These are phyloP conservation scores for Muscicapa comitata DNA, from an alignment of 2,797 vertebrate genomes.

Conservation along the genomic window DNA sequence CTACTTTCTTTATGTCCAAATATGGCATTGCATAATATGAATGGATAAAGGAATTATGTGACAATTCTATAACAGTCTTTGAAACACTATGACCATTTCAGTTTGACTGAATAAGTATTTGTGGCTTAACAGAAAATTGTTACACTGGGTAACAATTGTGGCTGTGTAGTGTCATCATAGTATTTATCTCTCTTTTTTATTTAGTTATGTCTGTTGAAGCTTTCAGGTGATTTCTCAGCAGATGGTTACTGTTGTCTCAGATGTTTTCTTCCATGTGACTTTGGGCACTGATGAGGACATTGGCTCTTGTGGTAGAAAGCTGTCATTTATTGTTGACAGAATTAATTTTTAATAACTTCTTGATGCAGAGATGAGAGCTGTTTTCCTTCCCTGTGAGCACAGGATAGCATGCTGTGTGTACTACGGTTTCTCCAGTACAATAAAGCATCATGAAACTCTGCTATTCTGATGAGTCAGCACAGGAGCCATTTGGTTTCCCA, in stretches of 20 bases:
- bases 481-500: neutral
- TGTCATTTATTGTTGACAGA: neutral
- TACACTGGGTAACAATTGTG: neutral
- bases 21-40: neutral
- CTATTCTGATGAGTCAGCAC: neutral
- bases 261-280: neutral
- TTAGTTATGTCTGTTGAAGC: neutral
- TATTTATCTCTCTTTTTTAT: neutral
- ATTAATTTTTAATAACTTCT: neutral
- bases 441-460: neutral
- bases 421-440: fast-evolving
- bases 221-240: neutral
- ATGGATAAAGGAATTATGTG: neutral
- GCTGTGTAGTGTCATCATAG: neutral
- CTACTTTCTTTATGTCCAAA: neutral
- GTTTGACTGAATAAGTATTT: neutral
- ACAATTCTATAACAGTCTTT: neutral
- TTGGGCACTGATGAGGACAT: neutral
- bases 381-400: neutral
- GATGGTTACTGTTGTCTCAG: neutral
- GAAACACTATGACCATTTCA: neutral
- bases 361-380: neutral
- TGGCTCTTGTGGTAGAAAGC: neutral
- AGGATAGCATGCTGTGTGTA: neutral
- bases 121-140: neutral